Base-by-base conservation (phyloP, 2,797 vertebrate species). In the Tinamus major region DNA sequence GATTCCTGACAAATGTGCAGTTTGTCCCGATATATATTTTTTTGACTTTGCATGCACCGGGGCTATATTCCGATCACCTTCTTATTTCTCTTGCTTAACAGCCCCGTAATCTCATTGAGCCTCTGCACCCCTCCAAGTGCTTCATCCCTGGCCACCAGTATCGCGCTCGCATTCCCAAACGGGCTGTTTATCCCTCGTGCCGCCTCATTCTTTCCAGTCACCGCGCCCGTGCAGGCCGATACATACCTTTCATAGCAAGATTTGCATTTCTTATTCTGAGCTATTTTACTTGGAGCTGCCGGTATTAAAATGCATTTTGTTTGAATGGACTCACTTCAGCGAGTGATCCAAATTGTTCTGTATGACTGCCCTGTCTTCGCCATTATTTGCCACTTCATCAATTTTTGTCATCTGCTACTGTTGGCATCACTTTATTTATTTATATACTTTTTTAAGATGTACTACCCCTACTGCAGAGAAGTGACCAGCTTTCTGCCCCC, bases 311-410 rank as follows among this genome's bases (percentile, higher is more conserved):
- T 83, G 58, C 90, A 41, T 94, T 93, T 78, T 82, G 75, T 96
- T 88, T 93, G 93, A 93, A 92, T 92, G 81, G 86, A 86, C 79
- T 96, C 75, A 85, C 49, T 93, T 95, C 59, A 94, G 81, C 2
- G 20, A 85, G 86, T 92, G 90, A 95, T 94, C 89, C 69, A 33
- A 82, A 80, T 92, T 95, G 93, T 94, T 95, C 92, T 93, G 68
- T 94, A 3, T 89, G 88, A 90, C 90, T 94, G 95, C 95, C 90
- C 88, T 87, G 90, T 92, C 92, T 79, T 65, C 85, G 86, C 92
- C n/a, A 31, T 89, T 92, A 78, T 90, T 94, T 96, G 68, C 86
- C 75, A 89, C 79, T 94, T 80, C 85, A 89, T 94, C 94, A 83
- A 29, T 82, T 95, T 92, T 82, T 92, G 92, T 85, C 92, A 69